These are phyloP conservation scores for Cydia splendana DNA, from an alignment of 1,140 invertebrate genomes.

Conservation along the genomic window DNA sequence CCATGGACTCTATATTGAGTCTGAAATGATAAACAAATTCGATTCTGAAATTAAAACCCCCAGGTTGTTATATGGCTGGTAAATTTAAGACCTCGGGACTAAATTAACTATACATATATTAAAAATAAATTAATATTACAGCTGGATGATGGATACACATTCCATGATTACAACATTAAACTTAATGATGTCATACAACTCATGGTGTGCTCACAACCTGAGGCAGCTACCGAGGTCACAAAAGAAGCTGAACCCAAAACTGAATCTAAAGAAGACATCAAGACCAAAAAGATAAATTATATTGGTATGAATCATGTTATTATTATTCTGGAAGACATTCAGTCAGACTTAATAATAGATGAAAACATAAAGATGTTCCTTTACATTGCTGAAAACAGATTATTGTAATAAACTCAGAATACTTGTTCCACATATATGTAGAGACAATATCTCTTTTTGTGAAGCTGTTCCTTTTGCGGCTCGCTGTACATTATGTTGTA, in stretches of 20 bases:
- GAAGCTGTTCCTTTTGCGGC: no score
- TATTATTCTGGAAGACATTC: no score
- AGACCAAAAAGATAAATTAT: constrained; percentile 17
- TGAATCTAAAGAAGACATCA: constrained; percentile 32
- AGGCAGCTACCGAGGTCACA: constrained; percentile 45
- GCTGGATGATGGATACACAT: constrained; percentile 87
- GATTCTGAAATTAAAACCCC: not conserved
- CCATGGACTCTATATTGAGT: no score
- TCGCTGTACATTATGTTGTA: no score
- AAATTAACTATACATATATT: not conserved
- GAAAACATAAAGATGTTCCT: no score
- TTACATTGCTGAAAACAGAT: no score
- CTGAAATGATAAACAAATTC: not conserved
- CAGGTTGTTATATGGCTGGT: not conserved
- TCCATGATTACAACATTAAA: constrained; percentile 90
- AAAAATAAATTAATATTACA: constrained; percentile 58
- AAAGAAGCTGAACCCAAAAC: constrained; percentile 40
- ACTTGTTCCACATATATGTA: no score
- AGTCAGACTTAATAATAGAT: no score
- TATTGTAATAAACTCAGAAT: no score
- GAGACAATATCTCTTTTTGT: no score
- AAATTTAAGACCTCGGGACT: no score
- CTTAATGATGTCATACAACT: constrained; percentile 90
- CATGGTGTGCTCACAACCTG: constrained; percentile 76
- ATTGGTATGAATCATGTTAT: not conserved